Percentiles rank a stretch among this genome's conserved stretches.
phyloP scores from a whole-genome alignment of 2,797 vertebrate species.

The Rhinogobio ventralis region DNA sequence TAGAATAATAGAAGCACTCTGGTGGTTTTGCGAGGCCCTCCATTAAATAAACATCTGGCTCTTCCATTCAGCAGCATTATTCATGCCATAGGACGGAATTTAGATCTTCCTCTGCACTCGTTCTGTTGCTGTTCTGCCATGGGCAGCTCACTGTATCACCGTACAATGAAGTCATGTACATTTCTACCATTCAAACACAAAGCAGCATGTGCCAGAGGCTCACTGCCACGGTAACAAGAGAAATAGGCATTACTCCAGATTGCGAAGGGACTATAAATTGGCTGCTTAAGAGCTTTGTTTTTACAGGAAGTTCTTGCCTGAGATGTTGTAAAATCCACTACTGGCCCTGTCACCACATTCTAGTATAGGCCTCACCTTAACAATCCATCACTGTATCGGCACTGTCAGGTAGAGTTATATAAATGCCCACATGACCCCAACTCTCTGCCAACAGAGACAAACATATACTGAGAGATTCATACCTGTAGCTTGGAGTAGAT shows the following conservation, averaged over 20 bases:
- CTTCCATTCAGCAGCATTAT: slow-evolving; percentile 66
- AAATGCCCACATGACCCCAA: slow-evolving; percentile 50
- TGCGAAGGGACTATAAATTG: slow-evolving; percentile 54
- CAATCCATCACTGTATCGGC: slow-evolving; percentile 57
- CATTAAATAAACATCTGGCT: slow-evolving; percentile 82
- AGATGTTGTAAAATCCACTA: slow-evolving; percentile 69
- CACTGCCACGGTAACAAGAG: slow-evolving; percentile 45
- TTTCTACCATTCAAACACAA: slow-evolving; percentile 51
- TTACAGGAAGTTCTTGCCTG: slow-evolving; percentile 68
- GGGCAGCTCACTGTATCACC: slow-evolving; percentile 61
- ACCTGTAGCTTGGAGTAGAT: slow-evolving; percentile 6
- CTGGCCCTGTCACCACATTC: slow-evolving; percentile 72
- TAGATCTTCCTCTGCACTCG: slow-evolving; percentile 47
- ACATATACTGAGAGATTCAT: slow-evolving; percentile 24
- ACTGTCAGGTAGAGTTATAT: slow-evolving; percentile 69
- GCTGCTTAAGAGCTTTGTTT: slow-evolving; percentile 70
- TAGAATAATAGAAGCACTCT: slow-evolving; percentile 37
- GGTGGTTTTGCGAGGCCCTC: slow-evolving; percentile 47
- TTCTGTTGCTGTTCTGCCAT: slow-evolving; percentile 49
- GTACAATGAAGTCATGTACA: slow-evolving; percentile 51
- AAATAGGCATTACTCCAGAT: slow-evolving; percentile 54
- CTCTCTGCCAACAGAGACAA: slow-evolving; percentile 43
- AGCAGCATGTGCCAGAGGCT: slow-evolving; percentile 49
- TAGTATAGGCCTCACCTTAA: slow-evolving; percentile 63
- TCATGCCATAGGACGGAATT: slow-evolving; percentile 56